Evolutionary conservation across 1,140 invertebrate genomes (phyloP).

Genomic region (Gryon sp.): DNA sequence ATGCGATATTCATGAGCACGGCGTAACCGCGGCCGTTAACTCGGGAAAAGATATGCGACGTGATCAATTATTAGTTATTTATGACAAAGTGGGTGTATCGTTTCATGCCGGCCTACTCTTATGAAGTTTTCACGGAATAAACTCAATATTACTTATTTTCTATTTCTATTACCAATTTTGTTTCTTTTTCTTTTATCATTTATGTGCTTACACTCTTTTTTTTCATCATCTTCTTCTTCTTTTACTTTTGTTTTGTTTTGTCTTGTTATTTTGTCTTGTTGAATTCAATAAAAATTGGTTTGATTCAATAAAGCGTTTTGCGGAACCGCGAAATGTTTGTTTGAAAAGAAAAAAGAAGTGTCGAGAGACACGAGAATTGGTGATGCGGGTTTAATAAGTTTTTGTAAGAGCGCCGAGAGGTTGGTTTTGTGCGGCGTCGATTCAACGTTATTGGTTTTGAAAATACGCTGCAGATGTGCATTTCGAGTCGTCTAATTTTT

Average conservation of each 20-base stretch:
- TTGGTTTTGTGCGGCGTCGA: conserved; percentile 7
- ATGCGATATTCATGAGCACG: conserved; percentile 39
- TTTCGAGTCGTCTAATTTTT: conserved; percentile 24
- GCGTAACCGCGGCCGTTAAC: conserved; percentile 18
- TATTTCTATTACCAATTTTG: not conserved
- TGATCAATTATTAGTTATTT: conserved; percentile 48
- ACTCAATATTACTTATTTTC: conserved; percentile 9
- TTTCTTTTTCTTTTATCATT: not conserved
- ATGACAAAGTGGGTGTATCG: not conserved
- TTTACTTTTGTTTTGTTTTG: conserved; percentile 6
- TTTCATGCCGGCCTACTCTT: conserved; percentile 2
- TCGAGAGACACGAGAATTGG: conserved; percentile 3
- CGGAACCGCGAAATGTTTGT: conserved; percentile 16
- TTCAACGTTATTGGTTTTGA: conserved; percentile 27
- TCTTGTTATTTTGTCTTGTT: conserved; percentile 4
- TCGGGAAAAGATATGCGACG: conserved; percentile 31
- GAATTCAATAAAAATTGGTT: conserved; percentile 24
- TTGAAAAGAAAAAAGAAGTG: conserved; percentile 19
- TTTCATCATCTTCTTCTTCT: no score
- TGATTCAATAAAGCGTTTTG: conserved; percentile 37
- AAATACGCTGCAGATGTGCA: conserved; percentile 19
- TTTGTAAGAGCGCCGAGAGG: not conserved
- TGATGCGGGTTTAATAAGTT: conserved; percentile 30
- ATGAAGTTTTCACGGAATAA: conserved; percentile 8
- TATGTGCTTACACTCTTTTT: no score